A percentile compares a stretch with the other conserved stretches of the same genome.
Conservation (phyloP, 92 coral and sea anemone genomes). For the Phenganax marumi region DNA sequence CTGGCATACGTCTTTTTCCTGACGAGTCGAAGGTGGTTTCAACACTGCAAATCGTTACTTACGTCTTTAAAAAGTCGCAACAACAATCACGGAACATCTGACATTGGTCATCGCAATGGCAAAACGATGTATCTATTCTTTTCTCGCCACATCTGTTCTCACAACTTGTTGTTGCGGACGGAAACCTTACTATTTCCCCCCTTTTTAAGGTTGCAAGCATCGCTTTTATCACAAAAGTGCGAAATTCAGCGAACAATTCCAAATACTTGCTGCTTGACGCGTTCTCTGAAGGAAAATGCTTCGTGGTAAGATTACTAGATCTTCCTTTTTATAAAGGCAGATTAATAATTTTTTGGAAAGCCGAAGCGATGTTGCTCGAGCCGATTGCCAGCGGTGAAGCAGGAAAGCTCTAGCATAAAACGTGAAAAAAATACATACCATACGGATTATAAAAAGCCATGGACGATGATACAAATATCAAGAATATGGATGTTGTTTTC, state of each 20-base stretch:
- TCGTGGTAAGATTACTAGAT: too few species aligned
- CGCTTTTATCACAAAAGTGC: background rate
- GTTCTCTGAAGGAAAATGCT: conserved; percentile 2
- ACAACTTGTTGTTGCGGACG: background rate
- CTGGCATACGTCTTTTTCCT: too few species aligned
- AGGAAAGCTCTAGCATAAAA: background rate
- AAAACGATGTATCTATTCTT: conserved; percentile 12
- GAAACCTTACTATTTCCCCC: background rate
- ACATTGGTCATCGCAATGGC: conserved; percentile 31
- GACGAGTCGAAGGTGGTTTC: background rate
- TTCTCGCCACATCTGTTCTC: conserved; percentile 13
- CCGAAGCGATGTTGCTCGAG: too few species aligned
- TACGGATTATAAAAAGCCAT: conserved; percentile 17
- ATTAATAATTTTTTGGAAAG: background rate
- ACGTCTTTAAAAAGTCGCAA: conserved; percentile 19
- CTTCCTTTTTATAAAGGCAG: too few species aligned
- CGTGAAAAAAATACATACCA: background rate
- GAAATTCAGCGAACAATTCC: conserved; percentile 12
- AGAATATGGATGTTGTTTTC: background rate
- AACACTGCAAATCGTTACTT: background rate
- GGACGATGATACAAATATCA: background rate
- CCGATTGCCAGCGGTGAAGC: too few species aligned
- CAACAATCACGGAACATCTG: conserved; percentile 8
- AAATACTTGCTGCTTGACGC: background rate
- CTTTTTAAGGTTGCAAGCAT: background rate